Percentiles rank a stretch among this genome's conserved stretches.
These are phyloP conservation scores for Zaprionus vittiger DNA, from an alignment of 1,140 invertebrate species.

Conservation along the genomic window DNA sequence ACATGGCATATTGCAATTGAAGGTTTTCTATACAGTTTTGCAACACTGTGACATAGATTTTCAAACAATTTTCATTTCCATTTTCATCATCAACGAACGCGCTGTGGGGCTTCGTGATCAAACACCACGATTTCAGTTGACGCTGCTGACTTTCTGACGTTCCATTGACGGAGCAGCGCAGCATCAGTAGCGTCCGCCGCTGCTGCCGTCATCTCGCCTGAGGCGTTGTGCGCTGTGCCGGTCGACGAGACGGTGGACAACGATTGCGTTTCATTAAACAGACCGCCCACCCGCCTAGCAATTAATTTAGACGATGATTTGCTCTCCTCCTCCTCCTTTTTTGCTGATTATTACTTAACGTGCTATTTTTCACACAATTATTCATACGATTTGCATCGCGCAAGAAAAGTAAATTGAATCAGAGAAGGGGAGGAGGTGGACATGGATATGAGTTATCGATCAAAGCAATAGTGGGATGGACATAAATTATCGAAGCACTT, in stretches of 20 bases:
- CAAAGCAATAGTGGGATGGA: neutral
- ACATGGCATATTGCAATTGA: slow-evolving; percentile 1
- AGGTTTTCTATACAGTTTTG: slow-evolving; percentile 9
- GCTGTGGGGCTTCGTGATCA: slow-evolving; percentile 71
- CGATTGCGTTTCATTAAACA: slow-evolving; percentile 42
- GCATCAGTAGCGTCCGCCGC: slow-evolving; percentile 15
- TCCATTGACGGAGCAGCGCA: slow-evolving; percentile 43
- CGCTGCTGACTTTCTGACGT: slow-evolving; percentile 56
- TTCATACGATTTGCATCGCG: slow-evolving; percentile 40
- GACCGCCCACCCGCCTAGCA: slow-evolving; percentile 36
- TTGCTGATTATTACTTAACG: slow-evolving; percentile 34
- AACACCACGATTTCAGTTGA: slow-evolving; percentile 68
- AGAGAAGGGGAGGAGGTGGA: neutral
- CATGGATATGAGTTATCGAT: neutral
- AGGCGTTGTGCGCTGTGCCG: slow-evolving; percentile 3
- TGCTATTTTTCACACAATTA: slow-evolving; percentile 68
- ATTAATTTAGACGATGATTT: slow-evolving; percentile 45
- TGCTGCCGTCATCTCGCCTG: slow-evolving; percentile 38
- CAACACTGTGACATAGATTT: slow-evolving; percentile 58
- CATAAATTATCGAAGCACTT: slow-evolving; percentile 14
- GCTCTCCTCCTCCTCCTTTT: slow-evolving; percentile 8
- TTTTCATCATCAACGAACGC: slow-evolving; percentile 56
- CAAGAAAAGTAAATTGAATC: neutral
- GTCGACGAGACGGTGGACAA: slow-evolving; percentile 42
- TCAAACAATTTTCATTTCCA: slow-evolving; percentile 58